phyloP scores from a whole-genome alignment of 2,888 invertebrate species.

The Rambutsinella grinnellia region DNA sequence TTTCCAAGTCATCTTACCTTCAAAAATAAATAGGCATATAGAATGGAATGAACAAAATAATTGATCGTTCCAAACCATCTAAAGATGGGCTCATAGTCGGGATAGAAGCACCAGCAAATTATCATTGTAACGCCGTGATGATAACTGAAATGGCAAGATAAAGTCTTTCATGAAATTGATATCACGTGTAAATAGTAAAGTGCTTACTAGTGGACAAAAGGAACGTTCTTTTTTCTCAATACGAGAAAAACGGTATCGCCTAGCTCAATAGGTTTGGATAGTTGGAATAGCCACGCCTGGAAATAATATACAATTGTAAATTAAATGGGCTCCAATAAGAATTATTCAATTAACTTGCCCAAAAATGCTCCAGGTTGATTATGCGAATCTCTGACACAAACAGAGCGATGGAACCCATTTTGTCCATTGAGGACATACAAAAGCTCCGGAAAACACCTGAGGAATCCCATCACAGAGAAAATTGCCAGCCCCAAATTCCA shows the following conservation, averaged over 20 bases:
- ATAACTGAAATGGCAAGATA: constrained; percentile 75
- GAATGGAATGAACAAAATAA: constrained; percentile 90
- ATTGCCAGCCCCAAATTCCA: constrained; percentile 93
- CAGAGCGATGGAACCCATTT: constrained; percentile 48
- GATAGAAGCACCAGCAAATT: constrained; percentile 94
- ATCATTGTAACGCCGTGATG: constrained; percentile 95
- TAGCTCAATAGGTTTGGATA: constrained; percentile 95
- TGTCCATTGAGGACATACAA: constrained; percentile 37
- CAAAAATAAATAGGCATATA: constrained; percentile 92
- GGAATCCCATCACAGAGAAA: constrained; percentile 37
- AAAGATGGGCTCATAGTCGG: constrained; percentile 87
- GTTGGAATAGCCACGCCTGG: constrained; percentile 90
- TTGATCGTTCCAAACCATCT: constrained; percentile 97
- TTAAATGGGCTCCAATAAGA: not conserved
- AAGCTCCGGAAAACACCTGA: constrained; percentile 33
- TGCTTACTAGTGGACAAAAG: constrained; percentile 81
- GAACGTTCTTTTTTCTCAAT: constrained; percentile 90
- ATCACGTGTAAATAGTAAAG: not conserved
- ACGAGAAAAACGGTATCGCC: constrained; percentile 96
- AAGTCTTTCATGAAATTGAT: no score
- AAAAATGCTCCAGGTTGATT: constrained; percentile 53
- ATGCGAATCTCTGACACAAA: constrained; percentile 50
- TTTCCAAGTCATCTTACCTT: constrained; percentile 57
- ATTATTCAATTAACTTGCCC: constrained; percentile 23
- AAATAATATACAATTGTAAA: not conserved